phyloP scores from a whole-genome alignment of 2,888 invertebrate species.

The Yponomeuta malinellus region DNA sequence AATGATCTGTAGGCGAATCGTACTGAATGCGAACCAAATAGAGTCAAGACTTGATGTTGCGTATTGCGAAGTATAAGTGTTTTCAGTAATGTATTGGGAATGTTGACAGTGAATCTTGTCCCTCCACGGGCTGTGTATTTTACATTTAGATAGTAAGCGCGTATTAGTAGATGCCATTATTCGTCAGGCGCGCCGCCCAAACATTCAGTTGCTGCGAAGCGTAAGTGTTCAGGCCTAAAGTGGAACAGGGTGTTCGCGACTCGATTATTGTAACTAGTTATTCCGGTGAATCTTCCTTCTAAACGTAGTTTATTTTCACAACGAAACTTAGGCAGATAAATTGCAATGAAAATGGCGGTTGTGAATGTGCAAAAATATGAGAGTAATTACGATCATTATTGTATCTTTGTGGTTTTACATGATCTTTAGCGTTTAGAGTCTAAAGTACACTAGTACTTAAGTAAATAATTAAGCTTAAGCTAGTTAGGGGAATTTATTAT shows the following conservation, averaged over 20 bases:
- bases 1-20: slow-evolving; percentile 15
- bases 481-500: slow-evolving; percentile 13
- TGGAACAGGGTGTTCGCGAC: slow-evolving; percentile 36
- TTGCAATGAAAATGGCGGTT: slow-evolving; percentile 38
- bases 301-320: slow-evolving; percentile 37
- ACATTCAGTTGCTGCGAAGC: slow-evolving; percentile 20
- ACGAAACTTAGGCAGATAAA: slow-evolving; percentile 32
- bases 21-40: slow-evolving; percentile 27
- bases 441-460: slow-evolving; percentile 33
- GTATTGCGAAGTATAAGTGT: slow-evolving; percentile 15
- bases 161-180: slow-evolving; percentile 10
- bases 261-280: slow-evolving; percentile 22
- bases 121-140: slow-evolving; percentile 40
- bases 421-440: slow-evolving; percentile 33
- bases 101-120: slow-evolving; percentile 22
- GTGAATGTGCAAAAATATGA: slow-evolving; percentile 41
- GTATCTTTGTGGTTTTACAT: slow-evolving; percentile 34
- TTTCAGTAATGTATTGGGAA: neutral
- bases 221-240: slow-evolving; percentile 33
- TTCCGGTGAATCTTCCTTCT: neutral
- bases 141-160: slow-evolving; percentile 10
- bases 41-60: slow-evolving; percentile 21
- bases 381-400: slow-evolving; percentile 30
- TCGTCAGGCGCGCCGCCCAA: slow-evolving; percentile 6
- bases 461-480: slow-evolving; percentile 4